Evolutionary conservation across 2,113 vertebrate species (phyloP).

Genomic region (Chrysemys picta): DNA sequence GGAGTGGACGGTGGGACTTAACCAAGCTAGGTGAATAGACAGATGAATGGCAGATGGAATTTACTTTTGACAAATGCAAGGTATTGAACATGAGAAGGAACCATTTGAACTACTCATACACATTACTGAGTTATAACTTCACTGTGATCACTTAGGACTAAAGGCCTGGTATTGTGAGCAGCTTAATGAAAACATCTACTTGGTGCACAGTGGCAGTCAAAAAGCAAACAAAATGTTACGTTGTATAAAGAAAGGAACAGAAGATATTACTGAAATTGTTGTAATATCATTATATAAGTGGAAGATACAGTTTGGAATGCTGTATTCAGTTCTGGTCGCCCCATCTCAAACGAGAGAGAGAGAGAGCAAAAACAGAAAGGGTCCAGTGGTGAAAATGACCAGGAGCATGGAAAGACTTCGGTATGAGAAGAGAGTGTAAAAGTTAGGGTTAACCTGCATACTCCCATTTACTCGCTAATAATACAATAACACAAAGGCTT

Average conservation of each 20-base stretch:
- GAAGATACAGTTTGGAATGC: background rate
- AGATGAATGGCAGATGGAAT: accelerated
- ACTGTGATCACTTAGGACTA: background rate
- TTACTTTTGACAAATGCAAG: background rate
- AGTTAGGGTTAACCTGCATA: background rate
- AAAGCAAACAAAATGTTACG: accelerated
- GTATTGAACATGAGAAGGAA: background rate
- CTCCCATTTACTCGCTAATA: background rate
- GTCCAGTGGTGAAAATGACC: background rate
- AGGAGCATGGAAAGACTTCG: background rate
- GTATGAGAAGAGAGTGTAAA: background rate
- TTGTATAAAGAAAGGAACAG: background rate
- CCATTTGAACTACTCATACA: background rate
- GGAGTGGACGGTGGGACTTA: background rate
- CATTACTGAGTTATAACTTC: background rate
- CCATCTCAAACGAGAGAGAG: background rate
- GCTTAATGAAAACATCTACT: too few species aligned
- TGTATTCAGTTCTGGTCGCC: accelerated
- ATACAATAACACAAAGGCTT: background rate
- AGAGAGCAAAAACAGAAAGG: background rate
- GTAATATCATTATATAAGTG: background rate
- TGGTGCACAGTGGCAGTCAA: background rate
- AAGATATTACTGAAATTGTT: accelerated
- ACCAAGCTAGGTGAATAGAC: background rate
- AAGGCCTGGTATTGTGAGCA: background rate